Percentiles rank a stretch among this genome's conserved stretches.
Conservation (phyloP, 2,888 invertebrate genomes). For the Cantharis flavilabris region DNA sequence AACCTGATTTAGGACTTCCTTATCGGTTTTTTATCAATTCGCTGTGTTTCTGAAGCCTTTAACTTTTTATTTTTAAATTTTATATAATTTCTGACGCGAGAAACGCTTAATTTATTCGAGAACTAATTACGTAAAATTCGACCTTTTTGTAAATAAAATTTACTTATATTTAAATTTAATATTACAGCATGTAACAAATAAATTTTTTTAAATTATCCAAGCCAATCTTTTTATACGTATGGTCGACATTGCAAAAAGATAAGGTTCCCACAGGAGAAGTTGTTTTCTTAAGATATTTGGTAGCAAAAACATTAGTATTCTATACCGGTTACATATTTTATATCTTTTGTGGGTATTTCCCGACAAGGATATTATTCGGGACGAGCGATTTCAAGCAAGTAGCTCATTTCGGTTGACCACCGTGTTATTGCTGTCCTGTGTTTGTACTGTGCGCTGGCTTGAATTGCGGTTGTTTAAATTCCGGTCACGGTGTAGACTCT, state of each 20-base stretch:
- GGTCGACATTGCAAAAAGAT: slow-evolving; percentile 1
- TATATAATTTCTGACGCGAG: not conserved
- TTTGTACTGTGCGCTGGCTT: slow-evolving; percentile 39
- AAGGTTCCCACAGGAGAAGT: slow-evolving; percentile 5
- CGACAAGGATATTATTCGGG: slow-evolving; percentile 52
- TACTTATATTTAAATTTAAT: not conserved
- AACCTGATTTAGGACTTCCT: slow-evolving; percentile 49
- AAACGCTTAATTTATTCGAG: not conserved
- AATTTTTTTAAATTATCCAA: not conserved
- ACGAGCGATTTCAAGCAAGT: slow-evolving; percentile 49
- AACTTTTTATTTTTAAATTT: not conserved
- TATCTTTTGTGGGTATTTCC: slow-evolving; percentile 53
- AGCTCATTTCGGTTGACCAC: slow-evolving; percentile 54
- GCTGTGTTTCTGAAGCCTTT: slow-evolving; percentile 35
- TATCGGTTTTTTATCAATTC: slow-evolving; percentile 42
- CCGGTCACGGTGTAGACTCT: slow-evolving; percentile 46
- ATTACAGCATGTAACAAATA: not conserved
- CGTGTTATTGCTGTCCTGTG: slow-evolving; percentile 48
- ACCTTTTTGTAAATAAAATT: not conserved
- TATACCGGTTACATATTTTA: slow-evolving; percentile 51
- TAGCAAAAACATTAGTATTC: slow-evolving; percentile 48
- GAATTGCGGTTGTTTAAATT: slow-evolving; percentile 41
- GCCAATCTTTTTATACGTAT: not conserved
- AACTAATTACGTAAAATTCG: not conserved
- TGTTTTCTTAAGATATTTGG: slow-evolving; percentile 22